These are phyloP conservation scores for Stenotaenia linearis DNA, from an alignment of 2,888 invertebrate species.

Conservation along the genomic window DNA sequence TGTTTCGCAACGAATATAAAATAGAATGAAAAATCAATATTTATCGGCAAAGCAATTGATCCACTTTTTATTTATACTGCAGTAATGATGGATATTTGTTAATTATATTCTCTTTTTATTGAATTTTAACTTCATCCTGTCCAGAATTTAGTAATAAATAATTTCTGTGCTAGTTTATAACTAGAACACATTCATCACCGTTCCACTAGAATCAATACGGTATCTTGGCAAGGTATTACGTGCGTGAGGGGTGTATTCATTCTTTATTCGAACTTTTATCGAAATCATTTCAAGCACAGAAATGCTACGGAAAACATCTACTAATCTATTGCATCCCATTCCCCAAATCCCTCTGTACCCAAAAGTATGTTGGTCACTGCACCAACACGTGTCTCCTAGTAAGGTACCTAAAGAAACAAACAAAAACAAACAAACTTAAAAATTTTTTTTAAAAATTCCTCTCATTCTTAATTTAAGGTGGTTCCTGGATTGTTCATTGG, in stretches of 20 bases:
- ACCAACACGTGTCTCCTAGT: background rate
- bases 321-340: background rate
- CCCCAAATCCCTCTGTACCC: background rate
- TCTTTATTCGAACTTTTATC: background rate
- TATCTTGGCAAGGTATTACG: background rate
- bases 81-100: background rate
- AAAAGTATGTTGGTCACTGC: background rate
- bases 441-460: background rate
- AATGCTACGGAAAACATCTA: background rate
- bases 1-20: background rate
- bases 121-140: too few species aligned
- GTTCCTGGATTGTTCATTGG: constrained; percentile 91
- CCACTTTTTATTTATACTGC: background rate
- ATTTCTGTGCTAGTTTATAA: background rate
- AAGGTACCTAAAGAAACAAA: background rate
- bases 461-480: constrained; percentile 57
- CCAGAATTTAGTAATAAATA: background rate
- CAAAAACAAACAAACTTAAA: background rate
- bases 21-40: background rate
- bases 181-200: background rate
- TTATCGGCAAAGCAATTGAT: background rate
- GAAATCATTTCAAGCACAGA: background rate
- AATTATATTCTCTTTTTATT: too few species aligned
- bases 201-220: background rate
- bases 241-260: background rate